phyloP scores from a whole-genome alignment of 2,113 vertebrate genomes.

The Maylandia zebra region DNA sequence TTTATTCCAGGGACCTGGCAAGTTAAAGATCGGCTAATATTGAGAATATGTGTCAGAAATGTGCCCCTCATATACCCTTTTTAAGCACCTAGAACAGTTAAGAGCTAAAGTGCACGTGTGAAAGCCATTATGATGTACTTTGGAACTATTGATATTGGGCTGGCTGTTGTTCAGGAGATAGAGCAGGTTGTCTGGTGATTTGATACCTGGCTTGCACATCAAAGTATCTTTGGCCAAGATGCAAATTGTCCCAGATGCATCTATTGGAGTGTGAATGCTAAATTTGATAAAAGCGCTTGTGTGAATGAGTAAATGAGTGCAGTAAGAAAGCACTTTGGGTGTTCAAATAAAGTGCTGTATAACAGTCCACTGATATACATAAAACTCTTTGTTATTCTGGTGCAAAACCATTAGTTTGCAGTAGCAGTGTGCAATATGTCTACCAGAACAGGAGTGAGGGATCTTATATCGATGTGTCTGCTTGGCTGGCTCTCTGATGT shows the following conservation, averaged over 20 bases:
- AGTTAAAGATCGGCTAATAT: not conserved
- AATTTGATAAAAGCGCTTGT: not conserved
- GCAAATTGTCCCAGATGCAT: not conserved
- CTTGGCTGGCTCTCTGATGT: not conserved
- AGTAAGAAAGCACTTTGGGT: not conserved
- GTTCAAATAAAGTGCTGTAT: not conserved
- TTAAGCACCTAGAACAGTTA: not conserved
- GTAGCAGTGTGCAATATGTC: not conserved
- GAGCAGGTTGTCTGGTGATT: not conserved
- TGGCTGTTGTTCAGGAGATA: not conserved
- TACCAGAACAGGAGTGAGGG: not conserved
- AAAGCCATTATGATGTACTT: not conserved
- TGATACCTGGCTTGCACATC: not conserved
- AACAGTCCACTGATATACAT: not conserved
- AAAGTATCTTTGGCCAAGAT: not conserved
- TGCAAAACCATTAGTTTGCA: not conserved
- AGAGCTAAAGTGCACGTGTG: not conserved
- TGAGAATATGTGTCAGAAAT: not conserved
- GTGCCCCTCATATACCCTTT: not conserved
- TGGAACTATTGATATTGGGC: not conserved
- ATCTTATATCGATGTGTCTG: not conserved
- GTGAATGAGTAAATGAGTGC: not conserved
- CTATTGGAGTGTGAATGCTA: not conserved
- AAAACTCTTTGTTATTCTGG: not conserved
- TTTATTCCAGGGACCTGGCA: not conserved